Base-by-base conservation (phyloP, 2,797 vertebrate species). In the Pseudomugil tenellus region DNA sequence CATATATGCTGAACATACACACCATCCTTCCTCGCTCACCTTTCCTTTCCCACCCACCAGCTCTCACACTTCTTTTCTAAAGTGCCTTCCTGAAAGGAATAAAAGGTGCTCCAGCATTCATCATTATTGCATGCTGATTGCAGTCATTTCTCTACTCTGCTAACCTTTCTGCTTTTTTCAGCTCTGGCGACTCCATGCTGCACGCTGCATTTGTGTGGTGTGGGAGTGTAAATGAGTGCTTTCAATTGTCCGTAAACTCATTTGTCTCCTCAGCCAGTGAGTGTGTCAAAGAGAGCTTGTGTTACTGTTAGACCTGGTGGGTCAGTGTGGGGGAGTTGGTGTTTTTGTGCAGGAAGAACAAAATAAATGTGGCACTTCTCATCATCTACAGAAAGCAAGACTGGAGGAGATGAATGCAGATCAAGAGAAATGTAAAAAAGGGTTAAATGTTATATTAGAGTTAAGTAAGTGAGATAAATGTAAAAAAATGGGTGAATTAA, bases 81-180 rank as follows among this genome's bases (percentile, higher is more conserved):
- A 84, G 86, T 83, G 76, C 60, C 59, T 58, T n/a, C 39, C 72
- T 55, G 63, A 74, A 83, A 76, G 67, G 55, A 77, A 79, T 70
- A 41, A 69, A 65, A 83, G 70, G 71, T 73, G 79, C 52, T 49
- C 48, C 41, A 80, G 86, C 64, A 81, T 81, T 88, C 74, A 58
- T 84, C 71, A 66, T 87, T 83, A 90, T 82, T 79, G 73, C 76
- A 34, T 1, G 0, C 64, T 85, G 87, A 91, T 90, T 89, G 80
- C 77, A 67, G 85, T 87, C 29, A 88, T 89, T 88, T 88, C 41
- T 70, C 14, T 56, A 63, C 70, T 54, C 79, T 87, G 67, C 1
- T 79, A 63, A 70, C 79, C 76, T 66, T 41, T 19, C 43, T 13
- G 59, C 21, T 59, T 41, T 54, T 67, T 79, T 70, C 41, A 70